Conservation (phyloP, 64 coral and sea anemone species). For the Astreopora myriophthalma region DNA sequence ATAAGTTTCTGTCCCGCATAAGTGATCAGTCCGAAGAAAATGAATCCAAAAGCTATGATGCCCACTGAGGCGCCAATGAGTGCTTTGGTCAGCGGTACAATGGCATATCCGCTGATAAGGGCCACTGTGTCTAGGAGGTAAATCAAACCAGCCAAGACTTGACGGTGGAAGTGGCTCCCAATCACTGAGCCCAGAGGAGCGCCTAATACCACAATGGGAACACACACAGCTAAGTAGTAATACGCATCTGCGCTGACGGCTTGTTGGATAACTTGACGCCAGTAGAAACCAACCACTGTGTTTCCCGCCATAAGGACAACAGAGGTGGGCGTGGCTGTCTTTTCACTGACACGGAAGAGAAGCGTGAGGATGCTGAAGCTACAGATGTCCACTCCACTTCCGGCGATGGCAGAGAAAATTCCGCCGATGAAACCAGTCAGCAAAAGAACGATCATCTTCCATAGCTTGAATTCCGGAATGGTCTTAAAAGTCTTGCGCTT, state of each 20-base stretch:
- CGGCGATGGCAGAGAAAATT: slow-evolving; percentile 77
- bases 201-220: slow-evolving; percentile 74
- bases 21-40: slow-evolving; percentile 59
- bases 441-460: slow-evolving; percentile 68
- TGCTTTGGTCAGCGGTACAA: slow-evolving; percentile 47
- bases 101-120: slow-evolving; percentile 44
- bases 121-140: slow-evolving; percentile 67
- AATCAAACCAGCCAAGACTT: slow-evolving; percentile 56
- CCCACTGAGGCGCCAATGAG: slow-evolving; percentile 31
- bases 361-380: slow-evolving; percentile 84
- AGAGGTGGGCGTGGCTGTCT: slow-evolving; percentile 78
- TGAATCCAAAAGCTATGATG: slow-evolving; percentile 63
- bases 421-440: slow-evolving; percentile 71
- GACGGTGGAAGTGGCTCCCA: slow-evolving; percentile 76
- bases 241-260: slow-evolving; percentile 33
- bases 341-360: slow-evolving; percentile 83
- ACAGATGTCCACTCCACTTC: slow-evolving; percentile 83
- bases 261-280: slow-evolving; percentile 70
- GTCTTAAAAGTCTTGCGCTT: slow-evolving; percentile 70
- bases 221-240: slow-evolving; percentile 66
- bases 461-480: slow-evolving; percentile 77
- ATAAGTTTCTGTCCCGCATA: slow-evolving; percentile 47
- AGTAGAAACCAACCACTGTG: slow-evolving; percentile 75
- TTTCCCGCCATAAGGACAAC: slow-evolving; percentile 86
- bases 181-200: slow-evolving; percentile 72